These are phyloP conservation scores for Pyrocoelia pectoralis DNA, from an alignment of 2,888 invertebrate genomes.

Conservation along the genomic window DNA sequence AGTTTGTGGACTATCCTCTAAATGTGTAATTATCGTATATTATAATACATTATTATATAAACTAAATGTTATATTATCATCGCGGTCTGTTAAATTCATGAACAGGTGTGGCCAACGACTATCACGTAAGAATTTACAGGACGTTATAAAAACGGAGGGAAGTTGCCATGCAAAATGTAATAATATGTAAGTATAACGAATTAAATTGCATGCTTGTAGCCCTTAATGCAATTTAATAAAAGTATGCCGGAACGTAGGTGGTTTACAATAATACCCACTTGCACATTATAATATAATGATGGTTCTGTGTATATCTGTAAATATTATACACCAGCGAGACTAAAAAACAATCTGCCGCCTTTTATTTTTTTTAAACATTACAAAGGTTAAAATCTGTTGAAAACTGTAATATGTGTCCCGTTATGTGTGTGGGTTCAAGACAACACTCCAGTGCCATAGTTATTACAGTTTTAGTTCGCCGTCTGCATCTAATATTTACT, in stretches of 20 bases:
- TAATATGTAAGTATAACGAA: slow-evolving; percentile 21
- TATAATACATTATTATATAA: background rate
- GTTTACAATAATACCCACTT: slow-evolving; percentile 3
- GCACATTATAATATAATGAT: slow-evolving; percentile 10
- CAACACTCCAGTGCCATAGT: too few species aligned
- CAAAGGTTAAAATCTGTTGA: too few species aligned
- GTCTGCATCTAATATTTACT: too few species aligned
- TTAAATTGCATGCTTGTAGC: slow-evolving; percentile 14
- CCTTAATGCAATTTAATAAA: slow-evolving; percentile 8
- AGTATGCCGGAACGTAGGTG: slow-evolving; percentile 1
- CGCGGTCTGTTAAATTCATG: slow-evolving; percentile 6
- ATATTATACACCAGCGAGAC: too few species aligned
- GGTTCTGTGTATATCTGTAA: background rate
- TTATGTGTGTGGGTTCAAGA: too few species aligned
- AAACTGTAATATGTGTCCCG: too few species aligned
- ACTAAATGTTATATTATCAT: slow-evolving; percentile 10
- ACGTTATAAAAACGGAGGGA: slow-evolving; percentile 8
- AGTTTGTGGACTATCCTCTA: slow-evolving; percentile 3
- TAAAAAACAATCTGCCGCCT: too few species aligned
- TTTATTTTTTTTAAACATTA: too few species aligned
- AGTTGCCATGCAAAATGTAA: slow-evolving; percentile 21
- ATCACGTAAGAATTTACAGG: slow-evolving; percentile 22
- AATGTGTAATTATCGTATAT: slow-evolving; percentile 4
- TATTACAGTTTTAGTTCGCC: too few species aligned
- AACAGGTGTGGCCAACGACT: slow-evolving; percentile 18